Evolutionary conservation across 2,888 invertebrate species (phyloP).

Genomic region (Reticulitermes lucifugus): DNA sequence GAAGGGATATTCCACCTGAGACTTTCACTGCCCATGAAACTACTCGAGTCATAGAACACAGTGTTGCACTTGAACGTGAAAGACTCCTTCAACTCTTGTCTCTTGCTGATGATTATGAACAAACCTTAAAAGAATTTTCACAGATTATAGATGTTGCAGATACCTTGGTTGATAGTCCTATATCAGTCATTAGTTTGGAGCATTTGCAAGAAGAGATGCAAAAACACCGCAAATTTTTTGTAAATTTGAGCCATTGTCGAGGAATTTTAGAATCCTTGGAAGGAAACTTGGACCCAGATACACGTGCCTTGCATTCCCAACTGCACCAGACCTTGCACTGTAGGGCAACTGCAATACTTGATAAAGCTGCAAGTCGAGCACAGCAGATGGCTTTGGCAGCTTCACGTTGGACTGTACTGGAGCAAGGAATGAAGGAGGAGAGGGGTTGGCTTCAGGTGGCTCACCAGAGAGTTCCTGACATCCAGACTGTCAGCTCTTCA

Average conservation of each 20-base stretch:
- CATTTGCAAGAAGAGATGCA: slow-evolving; percentile 91
- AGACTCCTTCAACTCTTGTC: slow-evolving; percentile 79
- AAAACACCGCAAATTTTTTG: slow-evolving; percentile 89
- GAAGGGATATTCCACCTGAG: slow-evolving; percentile 75
- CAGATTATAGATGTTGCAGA: slow-evolving; percentile 89
- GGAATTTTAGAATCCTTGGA: slow-evolving; percentile 88
- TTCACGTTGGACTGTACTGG: slow-evolving; percentile 84
- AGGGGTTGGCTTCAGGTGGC: slow-evolving; percentile 86
- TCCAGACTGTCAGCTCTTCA: slow-evolving; percentile 82
- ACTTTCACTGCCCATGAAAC: slow-evolving; percentile 75
- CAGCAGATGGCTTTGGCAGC: slow-evolving; percentile 88
- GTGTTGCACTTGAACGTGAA: slow-evolving; percentile 78
- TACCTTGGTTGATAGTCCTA: slow-evolving; percentile 80
- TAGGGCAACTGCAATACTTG: slow-evolving; percentile 80
- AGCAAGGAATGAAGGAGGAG: slow-evolving; percentile 86
- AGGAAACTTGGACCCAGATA: slow-evolving; percentile 84
- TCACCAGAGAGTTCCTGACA: slow-evolving; percentile 84
- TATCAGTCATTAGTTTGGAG: slow-evolving; percentile 79
- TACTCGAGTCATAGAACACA: slow-evolving; percentile 74
- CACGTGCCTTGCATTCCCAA: slow-evolving; percentile 76
- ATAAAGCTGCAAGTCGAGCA: slow-evolving; percentile 83
- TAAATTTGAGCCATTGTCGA: slow-evolving; percentile 87
- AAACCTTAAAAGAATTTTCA: slow-evolving; percentile 86
- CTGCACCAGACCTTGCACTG: slow-evolving; percentile 83
- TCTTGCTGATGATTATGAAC: slow-evolving; percentile 87